Evolutionary conservation across 2,888 invertebrate species (phyloP), one percentile per base, ranked within the genome.

Genomic region (Cybosia mesomella): DNA sequence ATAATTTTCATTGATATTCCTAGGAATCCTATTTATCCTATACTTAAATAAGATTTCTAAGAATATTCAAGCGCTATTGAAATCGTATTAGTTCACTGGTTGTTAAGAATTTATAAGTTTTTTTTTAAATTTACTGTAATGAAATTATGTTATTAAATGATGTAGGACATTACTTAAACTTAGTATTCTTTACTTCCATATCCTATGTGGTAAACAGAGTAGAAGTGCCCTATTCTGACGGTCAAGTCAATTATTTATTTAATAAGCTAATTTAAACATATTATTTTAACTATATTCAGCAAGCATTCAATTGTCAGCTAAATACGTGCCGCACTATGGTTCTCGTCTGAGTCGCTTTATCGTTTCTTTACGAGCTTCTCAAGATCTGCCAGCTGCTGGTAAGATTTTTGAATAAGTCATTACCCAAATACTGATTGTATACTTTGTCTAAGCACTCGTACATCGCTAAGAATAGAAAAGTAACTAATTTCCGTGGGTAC

Each of bases 311-410:
- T 18, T 49, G 18, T 49, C 8, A n/a, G n/a, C n/a, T n/a, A 49
- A 49, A 49, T n/a, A 18, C 43, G 49, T 49, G 0, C 7, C 9
- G n/a, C n/a, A 49, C 49, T 49, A 49, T 49, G 9, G 49, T 49
- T n/a, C 49, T 49, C 18, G n/a, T 49, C 9, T 49, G 18, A 18
- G 11, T 18, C 18, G n/a, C 1, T 49, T 49, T 49, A 49, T n/a
- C n/a, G 49, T n/a, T n/a, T 49, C n/a, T 49, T 49, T 49, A 49
- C 18, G 49, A 49, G n/a, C n/a, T n/a, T 49, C n/a, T n/a, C 49
- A 49, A 49, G n/a, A n/a, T n/a, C 9, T 49, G n/a, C n/a, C 49
- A 49, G 49, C 49, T n/a, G 49, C 49, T 9, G 49, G 49, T 7
- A 49, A 8, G 1, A 49, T n/a, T 49, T 43, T 49, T n/a, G 49